Conservation (phyloP, 2,888 invertebrate species). For the Parnassius apollo region DNA sequence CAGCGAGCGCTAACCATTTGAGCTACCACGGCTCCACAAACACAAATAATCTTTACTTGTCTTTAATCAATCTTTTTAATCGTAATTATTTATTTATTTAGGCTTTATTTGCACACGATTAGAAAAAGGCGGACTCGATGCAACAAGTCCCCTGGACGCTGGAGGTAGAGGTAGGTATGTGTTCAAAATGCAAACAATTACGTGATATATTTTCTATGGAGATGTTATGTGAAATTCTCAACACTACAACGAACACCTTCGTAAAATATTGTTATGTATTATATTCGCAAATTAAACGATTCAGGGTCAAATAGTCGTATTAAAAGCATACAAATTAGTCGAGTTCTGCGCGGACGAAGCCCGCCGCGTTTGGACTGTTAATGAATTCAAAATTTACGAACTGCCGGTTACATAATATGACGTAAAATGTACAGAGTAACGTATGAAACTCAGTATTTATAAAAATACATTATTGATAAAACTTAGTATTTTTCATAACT, state of each 20-base stretch:
- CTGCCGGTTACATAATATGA: conserved; percentile 50
- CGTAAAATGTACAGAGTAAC: conserved; percentile 36
- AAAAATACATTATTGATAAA: not conserved
- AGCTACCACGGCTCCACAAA: too few relatives aligned
- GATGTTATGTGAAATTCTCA: conserved; percentile 17
- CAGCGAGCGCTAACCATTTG: too few relatives aligned
- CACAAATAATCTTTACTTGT: too few relatives aligned
- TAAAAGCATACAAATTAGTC: conserved; percentile 48
- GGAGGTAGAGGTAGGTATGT: too few relatives aligned
- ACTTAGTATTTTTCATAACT: not conserved
- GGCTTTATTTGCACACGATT: too few relatives aligned
- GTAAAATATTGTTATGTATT: conserved; percentile 24
- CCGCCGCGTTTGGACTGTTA: conserved; percentile 53
- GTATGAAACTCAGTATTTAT: not conserved
- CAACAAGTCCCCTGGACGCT: too few relatives aligned
- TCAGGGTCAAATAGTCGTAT: conserved; percentile 47
- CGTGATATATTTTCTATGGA: conserved; percentile 12
- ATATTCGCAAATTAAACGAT: conserved; percentile 46
- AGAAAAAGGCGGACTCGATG: too few relatives aligned
- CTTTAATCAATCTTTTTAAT: too few relatives aligned
- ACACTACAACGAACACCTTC: conserved; percentile 11
- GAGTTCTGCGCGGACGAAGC: conserved; percentile 35
- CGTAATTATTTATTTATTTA: too few relatives aligned
- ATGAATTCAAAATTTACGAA: conserved; percentile 55
- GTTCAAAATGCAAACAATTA: not conserved